phyloP scores from a whole-genome alignment of 2,888 invertebrate species.

The Dicyrtomina minuta region DNA sequence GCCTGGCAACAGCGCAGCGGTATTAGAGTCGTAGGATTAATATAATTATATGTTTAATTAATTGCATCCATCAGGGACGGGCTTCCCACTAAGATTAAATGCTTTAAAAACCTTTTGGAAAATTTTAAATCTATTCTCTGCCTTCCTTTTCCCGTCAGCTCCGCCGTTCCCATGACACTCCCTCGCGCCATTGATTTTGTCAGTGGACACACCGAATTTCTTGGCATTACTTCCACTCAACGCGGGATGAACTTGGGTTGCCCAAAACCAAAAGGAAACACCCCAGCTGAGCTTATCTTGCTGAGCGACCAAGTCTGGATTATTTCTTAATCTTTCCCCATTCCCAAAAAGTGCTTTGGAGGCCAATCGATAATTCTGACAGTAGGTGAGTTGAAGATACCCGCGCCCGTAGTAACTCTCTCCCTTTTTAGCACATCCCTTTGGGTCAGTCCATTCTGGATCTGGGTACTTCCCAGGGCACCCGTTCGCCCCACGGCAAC shows the following conservation, averaged over 20 bases:
- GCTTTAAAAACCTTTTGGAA: too few relatives aligned
- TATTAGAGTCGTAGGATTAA: too few relatives aligned
- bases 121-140: too few relatives aligned
- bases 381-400: conserved; percentile 15
- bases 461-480: neutral
- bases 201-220: conserved; percentile 31
- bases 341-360: conserved; percentile 5
- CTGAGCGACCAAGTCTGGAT: conserved; percentile 30
- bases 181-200: conserved; percentile 29
- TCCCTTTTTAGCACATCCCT: neutral
- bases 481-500: neutral
- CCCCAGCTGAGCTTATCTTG: neutral
- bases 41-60: too few relatives aligned
- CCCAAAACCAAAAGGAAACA: conserved; percentile 27
- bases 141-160: too few relatives aligned
- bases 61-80: too few relatives aligned
- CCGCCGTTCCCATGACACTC: neutral
- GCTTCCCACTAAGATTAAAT: too few relatives aligned
- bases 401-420: conserved; percentile 14
- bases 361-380: conserved; percentile 24
- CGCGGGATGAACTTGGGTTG: conserved; percentile 1
- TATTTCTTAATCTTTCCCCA: conserved; percentile 6
- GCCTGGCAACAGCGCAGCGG: too few relatives aligned
- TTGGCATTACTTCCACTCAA: neutral
- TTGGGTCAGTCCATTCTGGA: too few relatives aligned